These are phyloP conservation scores for Lasius platythorax DNA, from an alignment of 2,888 invertebrate genomes.

Conservation along the genomic window DNA sequence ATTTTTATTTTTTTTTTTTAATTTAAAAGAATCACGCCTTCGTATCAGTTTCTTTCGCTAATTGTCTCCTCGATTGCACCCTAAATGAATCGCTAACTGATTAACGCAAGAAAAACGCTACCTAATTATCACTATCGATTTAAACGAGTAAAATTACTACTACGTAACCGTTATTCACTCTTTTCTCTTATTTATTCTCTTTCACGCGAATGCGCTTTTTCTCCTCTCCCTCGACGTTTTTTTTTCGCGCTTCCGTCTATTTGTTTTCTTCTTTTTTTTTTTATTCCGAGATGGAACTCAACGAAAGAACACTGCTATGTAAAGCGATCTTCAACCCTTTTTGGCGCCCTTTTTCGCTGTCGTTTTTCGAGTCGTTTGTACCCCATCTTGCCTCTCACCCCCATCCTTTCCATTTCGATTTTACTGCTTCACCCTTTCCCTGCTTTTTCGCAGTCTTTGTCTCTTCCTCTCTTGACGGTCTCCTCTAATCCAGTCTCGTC, in stretches of 20 bases:
- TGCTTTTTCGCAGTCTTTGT: constrained; percentile 37
- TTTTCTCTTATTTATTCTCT: constrained; percentile 53
- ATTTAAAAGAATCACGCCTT: background rate
- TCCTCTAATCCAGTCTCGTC: constrained; percentile 71
- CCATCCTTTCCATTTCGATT: constrained; percentile 51
- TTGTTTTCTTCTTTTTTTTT: constrained; percentile 77
- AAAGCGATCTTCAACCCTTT: constrained; percentile 82
- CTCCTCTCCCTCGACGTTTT: constrained; percentile 62
- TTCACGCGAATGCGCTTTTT: constrained; percentile 50
- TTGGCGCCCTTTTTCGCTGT: constrained; percentile 74
- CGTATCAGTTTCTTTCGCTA: background rate
- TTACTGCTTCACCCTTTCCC: constrained; percentile 56
- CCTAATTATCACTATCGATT: constrained; percentile 78
- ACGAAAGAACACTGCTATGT: constrained; percentile 75
- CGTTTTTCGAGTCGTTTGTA: constrained; percentile 62
- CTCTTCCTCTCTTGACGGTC: constrained; percentile 55
- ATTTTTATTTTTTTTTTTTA: no score
- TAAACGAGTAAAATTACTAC: constrained; percentile 77
- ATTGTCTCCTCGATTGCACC: constrained; percentile 51
- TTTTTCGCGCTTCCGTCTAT: constrained; percentile 83
- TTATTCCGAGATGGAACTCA: constrained; percentile 66
- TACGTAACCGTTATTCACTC: constrained; percentile 51
- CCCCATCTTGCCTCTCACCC: constrained; percentile 60
- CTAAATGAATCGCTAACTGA: constrained; percentile 54
- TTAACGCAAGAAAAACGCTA: constrained; percentile 56